phyloP scores from a whole-genome alignment of 1,140 invertebrate genomes.

The Danaus melanippus region DNA sequence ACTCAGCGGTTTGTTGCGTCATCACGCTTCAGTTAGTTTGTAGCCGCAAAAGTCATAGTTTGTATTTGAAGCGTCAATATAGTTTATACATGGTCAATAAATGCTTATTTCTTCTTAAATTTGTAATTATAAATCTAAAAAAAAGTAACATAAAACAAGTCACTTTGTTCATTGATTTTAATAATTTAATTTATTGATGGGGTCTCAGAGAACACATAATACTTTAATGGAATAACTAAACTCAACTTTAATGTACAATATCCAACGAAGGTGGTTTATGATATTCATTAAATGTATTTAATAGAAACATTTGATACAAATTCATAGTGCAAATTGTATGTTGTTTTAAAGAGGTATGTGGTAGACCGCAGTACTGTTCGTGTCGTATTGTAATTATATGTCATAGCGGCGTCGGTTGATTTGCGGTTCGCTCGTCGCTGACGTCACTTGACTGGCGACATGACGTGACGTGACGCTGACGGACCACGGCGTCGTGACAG shows the following conservation, averaged over 20 bases:
- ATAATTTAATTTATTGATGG: too few relatives aligned
- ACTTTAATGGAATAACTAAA: too few relatives aligned
- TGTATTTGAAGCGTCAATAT: conserved; percentile 16
- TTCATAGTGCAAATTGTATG: neutral
- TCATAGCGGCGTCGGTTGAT: conserved; percentile 13
- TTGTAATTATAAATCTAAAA: too few relatives aligned
- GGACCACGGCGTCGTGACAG: too few relatives aligned
- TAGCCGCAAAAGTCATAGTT: conserved; percentile 13
- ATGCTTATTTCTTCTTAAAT: too few relatives aligned
- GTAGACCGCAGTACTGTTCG: conserved; percentile 24
- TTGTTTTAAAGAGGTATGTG: conserved; percentile 5
- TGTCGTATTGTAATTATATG: conserved; percentile 28
- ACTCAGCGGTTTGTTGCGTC: conserved; percentile 12
- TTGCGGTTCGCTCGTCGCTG: conserved; percentile 9
- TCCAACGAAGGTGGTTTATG: too few relatives aligned
- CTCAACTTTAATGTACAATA: too few relatives aligned
- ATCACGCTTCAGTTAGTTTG: conserved; percentile 11
- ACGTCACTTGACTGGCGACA: conserved; percentile 1
- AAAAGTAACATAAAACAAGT: too few relatives aligned
- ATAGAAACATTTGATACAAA: too few relatives aligned
- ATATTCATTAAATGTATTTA: too few relatives aligned
- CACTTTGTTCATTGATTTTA: too few relatives aligned
- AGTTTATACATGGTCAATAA: neutral
- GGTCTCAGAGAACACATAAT: too few relatives aligned
- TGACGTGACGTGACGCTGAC: conserved; percentile 7